These are phyloP conservation scores for Puffinus mauretanicus DNA, from an alignment of 2,113 vertebrate species.

Conservation along the genomic window DNA sequence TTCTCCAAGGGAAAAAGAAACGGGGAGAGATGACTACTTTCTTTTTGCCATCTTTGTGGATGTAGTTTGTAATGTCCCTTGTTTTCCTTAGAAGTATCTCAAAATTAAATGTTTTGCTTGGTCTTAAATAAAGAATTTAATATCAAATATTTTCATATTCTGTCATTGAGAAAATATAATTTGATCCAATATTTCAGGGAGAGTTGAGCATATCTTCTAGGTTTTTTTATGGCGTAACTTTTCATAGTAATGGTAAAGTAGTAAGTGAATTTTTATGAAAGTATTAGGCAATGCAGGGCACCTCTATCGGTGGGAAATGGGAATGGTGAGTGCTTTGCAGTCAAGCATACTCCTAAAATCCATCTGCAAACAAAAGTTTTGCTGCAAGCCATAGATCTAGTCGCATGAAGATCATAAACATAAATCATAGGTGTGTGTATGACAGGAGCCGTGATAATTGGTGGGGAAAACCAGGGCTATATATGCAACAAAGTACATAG, in stretches of 20 bases:
- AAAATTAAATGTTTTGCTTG: neutral
- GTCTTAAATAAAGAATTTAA: neutral
- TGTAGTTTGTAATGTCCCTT: neutral
- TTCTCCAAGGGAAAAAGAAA: neutral
- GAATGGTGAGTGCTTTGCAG: neutral
- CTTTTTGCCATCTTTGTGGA: neutral
- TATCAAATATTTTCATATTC: neutral
- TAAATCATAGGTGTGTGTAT: neutral
- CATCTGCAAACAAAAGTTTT: neutral
- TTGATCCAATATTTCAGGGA: neutral
- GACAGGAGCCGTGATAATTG: neutral
- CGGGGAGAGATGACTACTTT: neutral
- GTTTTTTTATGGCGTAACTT: neutral
- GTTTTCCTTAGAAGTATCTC: neutral
- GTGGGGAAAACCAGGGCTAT: neutral
- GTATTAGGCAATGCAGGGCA: neutral
- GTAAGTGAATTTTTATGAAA: neutral
- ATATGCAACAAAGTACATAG: fast-evolving
- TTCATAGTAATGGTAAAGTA: neutral
- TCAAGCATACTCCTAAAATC: neutral
- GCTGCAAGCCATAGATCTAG: neutral
- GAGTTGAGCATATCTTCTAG: neutral
- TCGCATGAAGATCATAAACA: neutral
- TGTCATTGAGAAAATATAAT: neutral
- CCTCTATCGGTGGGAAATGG: neutral